Evolutionary conservation across 1,140 invertebrate species (phyloP).

Genomic region (Stegodyphus mimosarum): DNA sequence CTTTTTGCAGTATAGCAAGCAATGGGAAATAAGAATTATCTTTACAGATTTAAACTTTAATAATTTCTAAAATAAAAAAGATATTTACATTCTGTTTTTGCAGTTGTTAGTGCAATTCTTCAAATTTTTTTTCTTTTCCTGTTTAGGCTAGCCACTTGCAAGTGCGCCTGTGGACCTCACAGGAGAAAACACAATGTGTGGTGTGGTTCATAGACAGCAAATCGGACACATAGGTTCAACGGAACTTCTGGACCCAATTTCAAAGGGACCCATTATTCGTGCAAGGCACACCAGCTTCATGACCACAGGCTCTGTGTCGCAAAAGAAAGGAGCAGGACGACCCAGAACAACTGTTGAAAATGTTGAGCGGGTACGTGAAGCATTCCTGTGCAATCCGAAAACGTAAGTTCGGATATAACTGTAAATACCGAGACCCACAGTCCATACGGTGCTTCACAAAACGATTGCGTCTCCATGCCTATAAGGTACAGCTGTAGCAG

Average conservation of each 20-base stretch:
- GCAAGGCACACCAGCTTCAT: background rate
- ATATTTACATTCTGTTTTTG: background rate
- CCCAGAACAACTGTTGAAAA: background rate
- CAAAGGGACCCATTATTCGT: background rate
- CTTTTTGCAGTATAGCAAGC: too few relatives aligned
- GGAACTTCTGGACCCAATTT: background rate
- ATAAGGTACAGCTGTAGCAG: constrained; percentile 5
- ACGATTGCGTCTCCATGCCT: background rate
- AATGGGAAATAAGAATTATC: too few relatives aligned
- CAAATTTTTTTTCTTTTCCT: background rate
- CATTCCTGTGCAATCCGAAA: background rate
- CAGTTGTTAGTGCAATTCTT: background rate
- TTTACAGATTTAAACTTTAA: too few relatives aligned
- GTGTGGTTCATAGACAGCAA: background rate
- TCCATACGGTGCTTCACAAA: constrained; percentile 3
- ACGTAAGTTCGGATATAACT: background rate
- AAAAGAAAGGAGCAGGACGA: background rate
- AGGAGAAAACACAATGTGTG: background rate
- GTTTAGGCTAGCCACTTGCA: background rate
- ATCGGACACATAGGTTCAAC: background rate
- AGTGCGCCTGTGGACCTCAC: background rate
- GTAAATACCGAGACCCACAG: background rate
- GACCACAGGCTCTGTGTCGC: too few relatives aligned
- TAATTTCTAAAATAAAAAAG: too few relatives aligned
- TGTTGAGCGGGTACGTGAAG: background rate